Base-by-base conservation (phyloP, 2,113 vertebrate species). In the Triplophysa siluroides region DNA sequence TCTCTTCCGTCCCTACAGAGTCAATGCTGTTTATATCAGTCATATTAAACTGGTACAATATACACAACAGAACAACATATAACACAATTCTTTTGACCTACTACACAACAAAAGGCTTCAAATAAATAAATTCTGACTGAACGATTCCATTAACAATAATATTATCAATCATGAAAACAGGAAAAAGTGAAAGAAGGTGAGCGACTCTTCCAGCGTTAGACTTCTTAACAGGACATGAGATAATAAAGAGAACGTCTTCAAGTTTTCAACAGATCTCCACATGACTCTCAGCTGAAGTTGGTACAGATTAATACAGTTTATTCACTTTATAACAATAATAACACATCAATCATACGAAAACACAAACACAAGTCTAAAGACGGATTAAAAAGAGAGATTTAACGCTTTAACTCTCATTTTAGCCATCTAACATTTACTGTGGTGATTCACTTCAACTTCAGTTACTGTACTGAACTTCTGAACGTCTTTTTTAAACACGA, bases 401-500 rank as follows among this genome's bases (percentile, higher is more conserved):
- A 33, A 33, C 33, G 0, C 33, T 33, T 33, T 6, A 38, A 38
- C 33, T 38, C 33, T 38, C 33, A 38, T 38, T 38, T 38, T 8
- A 38, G 33, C 1, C 33, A 38, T 38, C 5, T 38, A 7, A 45
- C 0, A 11, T 45, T 45, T 45, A 12, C 9, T 45, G 16, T n/a
- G 71, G 47, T 23, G 23, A 2, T 41, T n/a, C 21, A 24, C 4
- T 29, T 47, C 21, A 29, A 43, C 33, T 8, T 11, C 11, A 61
- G 38, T 4, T 68, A 47, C n/a, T 14, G 23, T 68, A 47, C 14
- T n/a, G 23, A 12, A 29, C 52, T 79, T 80, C 47, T 68, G 71
- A 71, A 78, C 10, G 16, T 61, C 60, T 50, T 75, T 83, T 54
- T n/a, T 72, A 79, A 79, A 43, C 68, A 45, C 38, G 23, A 1